phyloP scores from a whole-genome alignment of 2,113 vertebrate genomes.

The Ceratotherium simum region DNA sequence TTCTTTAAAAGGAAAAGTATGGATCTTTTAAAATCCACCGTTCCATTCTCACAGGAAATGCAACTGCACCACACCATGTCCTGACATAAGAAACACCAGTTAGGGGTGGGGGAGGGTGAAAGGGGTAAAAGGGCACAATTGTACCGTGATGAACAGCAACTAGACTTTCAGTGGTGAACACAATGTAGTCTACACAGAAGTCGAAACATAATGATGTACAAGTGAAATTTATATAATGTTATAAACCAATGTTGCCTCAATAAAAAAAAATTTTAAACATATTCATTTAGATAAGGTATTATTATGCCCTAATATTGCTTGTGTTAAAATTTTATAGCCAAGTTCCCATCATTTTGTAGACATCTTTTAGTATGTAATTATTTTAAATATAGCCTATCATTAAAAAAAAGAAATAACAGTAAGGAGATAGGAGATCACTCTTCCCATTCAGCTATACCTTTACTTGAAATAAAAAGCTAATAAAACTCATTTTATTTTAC shows the following conservation, averaged over 20 bases:
- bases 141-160: too few relatives aligned
- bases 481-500: conserved; percentile 42
- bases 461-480: conserved; percentile 26
- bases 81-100: not conserved
- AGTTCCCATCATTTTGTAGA: conserved; percentile 71
- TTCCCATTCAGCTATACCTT: not conserved
- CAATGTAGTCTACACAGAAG: too few relatives aligned
- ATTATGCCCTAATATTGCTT: conserved; percentile 68
- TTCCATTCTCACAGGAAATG: conserved; percentile 42
- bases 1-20: conserved; percentile 70
- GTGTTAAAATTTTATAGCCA: conserved; percentile 69
- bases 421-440: not conserved
- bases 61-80: not conserved
- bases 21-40: conserved; percentile 53
- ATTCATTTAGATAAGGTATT: conserved; percentile 55
- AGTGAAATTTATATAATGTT: too few relatives aligned
- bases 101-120: too few relatives aligned
- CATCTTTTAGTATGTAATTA: conserved; percentile 74
- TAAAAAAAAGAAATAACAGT: not conserved
- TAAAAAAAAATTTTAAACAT: not conserved
- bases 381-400: conserved; percentile 81
- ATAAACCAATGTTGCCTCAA: too few relatives aligned
- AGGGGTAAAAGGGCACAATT: too few relatives aligned
- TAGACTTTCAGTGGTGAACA: too few relatives aligned
- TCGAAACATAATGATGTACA: too few relatives aligned